These are phyloP conservation scores for Eclectus roratus DNA, from an alignment of 2,113 vertebrate genomes.

Conservation along the genomic window DNA sequence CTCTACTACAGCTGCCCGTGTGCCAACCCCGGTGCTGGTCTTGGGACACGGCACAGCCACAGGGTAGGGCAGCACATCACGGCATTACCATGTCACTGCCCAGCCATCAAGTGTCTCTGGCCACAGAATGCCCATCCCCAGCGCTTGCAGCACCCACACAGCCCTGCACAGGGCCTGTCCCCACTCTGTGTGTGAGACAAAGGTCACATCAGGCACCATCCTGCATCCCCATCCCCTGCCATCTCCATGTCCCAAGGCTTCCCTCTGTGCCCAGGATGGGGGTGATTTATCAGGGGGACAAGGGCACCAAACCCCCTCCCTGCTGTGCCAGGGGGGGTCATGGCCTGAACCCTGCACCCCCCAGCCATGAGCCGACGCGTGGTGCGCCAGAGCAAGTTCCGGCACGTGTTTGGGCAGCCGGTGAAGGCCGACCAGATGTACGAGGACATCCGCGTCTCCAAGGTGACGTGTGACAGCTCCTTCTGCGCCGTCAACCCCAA, in stretches of 20 bases:
- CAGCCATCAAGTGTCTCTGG: neutral
- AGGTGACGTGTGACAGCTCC: constrained; percentile 97
- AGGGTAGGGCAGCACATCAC: accelerated
- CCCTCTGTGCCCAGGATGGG: neutral
- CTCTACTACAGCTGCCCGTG: neutral
- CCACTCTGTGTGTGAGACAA: accelerated
- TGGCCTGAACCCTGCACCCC: neutral
- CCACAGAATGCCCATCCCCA: accelerated
- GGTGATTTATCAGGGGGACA: accelerated
- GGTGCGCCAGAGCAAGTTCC: constrained; percentile 97
- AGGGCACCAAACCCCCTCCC: neutral
- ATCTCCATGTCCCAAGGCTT: neutral
- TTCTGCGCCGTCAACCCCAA: constrained; percentile 98
- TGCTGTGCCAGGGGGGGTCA: accelerated
- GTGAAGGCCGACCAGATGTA: constrained; percentile 94
- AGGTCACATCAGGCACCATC: neutral
- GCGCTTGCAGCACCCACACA: neutral
- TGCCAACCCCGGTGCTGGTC: neutral
- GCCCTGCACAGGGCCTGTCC: neutral
- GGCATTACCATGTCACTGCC: neutral
- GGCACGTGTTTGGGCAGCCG: constrained; percentile 94
- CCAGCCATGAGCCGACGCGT: constrained; percentile 93
- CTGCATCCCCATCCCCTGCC: accelerated
- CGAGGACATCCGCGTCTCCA: constrained; percentile 97
- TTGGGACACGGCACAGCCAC: accelerated